Evolutionary conservation across 1,140 invertebrate species (phyloP).

Genomic region (Trachymyrmex septentrionalis): DNA sequence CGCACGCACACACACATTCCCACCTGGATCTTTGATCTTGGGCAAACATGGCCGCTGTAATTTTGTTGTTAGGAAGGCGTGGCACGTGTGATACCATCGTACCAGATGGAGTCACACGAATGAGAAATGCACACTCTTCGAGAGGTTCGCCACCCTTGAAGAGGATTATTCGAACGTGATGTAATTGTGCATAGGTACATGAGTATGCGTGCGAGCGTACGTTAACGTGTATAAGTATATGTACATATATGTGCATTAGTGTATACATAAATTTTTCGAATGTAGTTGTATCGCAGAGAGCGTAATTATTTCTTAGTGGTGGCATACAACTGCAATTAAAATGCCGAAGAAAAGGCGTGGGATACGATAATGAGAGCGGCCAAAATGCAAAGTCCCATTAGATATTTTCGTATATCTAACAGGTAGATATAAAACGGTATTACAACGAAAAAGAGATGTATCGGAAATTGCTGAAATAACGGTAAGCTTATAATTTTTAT

Average conservation of each 20-base stretch:
- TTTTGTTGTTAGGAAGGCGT: constrained; percentile 79
- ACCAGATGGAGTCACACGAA: constrained; percentile 65
- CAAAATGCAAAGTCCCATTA: constrained; percentile 67
- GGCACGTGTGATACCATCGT: constrained; percentile 79
- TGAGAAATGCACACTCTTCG: constrained; percentile 67
- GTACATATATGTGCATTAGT: constrained; percentile 40
- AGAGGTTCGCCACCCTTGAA: constrained; percentile 60
- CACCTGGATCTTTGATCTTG: constrained; percentile 78
- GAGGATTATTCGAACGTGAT: constrained; percentile 54
- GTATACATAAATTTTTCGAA: constrained; percentile 14
- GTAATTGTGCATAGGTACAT: constrained; percentile 40
- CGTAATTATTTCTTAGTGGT: constrained; percentile 78
- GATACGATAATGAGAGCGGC: constrained; percentile 72
- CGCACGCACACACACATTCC: constrained; percentile 47
- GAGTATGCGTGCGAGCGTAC: constrained; percentile 30
- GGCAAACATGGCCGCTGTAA: constrained; percentile 80
- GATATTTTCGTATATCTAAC: constrained; percentile 65
- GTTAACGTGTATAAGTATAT: background rate
- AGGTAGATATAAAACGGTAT: constrained; percentile 68
- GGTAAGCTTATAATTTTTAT: background rate
- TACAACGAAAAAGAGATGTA: constrained; percentile 36
- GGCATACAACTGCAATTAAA: constrained; percentile 74
- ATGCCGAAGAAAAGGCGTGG: constrained; percentile 72
- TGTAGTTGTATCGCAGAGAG: constrained; percentile 29
- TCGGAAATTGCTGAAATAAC: background rate